phyloP scores from a whole-genome alignment of 2,113 vertebrate genomes.

The Plectropomus leopardus region DNA sequence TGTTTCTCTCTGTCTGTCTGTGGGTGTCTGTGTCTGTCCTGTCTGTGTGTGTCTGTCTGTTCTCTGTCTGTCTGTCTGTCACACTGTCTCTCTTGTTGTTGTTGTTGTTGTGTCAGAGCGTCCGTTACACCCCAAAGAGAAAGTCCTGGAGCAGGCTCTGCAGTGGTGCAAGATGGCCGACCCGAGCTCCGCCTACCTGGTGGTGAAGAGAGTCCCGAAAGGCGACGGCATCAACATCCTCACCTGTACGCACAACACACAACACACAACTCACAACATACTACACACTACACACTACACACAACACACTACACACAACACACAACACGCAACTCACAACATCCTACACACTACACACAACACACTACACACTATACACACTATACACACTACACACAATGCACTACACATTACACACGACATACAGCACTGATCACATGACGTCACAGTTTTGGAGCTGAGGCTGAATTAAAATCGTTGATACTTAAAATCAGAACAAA shows the following conservation, averaged over 20 bases:
- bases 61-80: not conserved
- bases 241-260: slow-evolving; percentile 85
- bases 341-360: too few relatives aligned
- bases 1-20: too few relatives aligned
- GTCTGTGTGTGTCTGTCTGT: too few relatives aligned
- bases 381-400: too few relatives aligned
- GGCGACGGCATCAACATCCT: slow-evolving; percentile 91
- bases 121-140: slow-evolving; percentile 96
- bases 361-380: too few relatives aligned
- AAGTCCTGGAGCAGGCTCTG: slow-evolving; percentile 95
- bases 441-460: too few relatives aligned
- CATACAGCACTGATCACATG: too few relatives aligned
- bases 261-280: too few relatives aligned
- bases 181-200: slow-evolving; percentile 92
- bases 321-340: too few relatives aligned
- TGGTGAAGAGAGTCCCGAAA: slow-evolving; percentile 92
- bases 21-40: too few relatives aligned
- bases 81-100: not conserved
- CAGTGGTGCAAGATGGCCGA: slow-evolving; percentile 97
- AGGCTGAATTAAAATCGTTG: too few relatives aligned
- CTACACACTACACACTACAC: not conserved
- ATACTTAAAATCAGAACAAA: not conserved
- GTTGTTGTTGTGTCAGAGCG: slow-evolving; percentile 84
- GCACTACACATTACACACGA: too few relatives aligned
- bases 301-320: not conserved